Base-by-base conservation (phyloP, 2,113 vertebrate genomes). In the Oceanodroma tethys region DNA sequence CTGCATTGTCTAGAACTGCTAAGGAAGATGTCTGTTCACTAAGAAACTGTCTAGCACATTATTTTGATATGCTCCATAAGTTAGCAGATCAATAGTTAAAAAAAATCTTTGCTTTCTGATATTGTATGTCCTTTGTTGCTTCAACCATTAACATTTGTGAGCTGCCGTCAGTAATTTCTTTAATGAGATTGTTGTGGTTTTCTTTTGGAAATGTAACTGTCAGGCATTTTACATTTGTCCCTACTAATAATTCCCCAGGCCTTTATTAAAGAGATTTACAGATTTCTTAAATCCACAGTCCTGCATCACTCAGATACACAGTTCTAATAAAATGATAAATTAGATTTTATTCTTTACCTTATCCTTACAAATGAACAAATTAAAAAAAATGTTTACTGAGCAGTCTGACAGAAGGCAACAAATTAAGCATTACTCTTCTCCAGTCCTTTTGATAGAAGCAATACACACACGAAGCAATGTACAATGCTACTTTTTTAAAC, bases 151-250 rank as follows among this genome's bases (percentile, higher is more conserved):
- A 98, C 98, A 98, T 98, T 98, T 98, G 98, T 98, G 98, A 99
- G 98, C 97, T 79, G 97, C 99, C 98, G 98, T 99, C 99, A 99
- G 98, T 98, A 98, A 99, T 99, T 98, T 98, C 98, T 99, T 98
- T 99, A 99, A 99, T 99, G 98, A 99, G 98, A 99, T 99, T 99
- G 98, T 98, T 98, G 97, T 98, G 98, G 98, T 98, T 98, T 98
- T 98, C 97, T 98, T 98, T 97, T 98, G 96, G 98, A 97, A 97
- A 97, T 95, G 96, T 90, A 98, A 98, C 98, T 98, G 98, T 98
- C 98, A 98, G 95, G 95, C 97, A 93, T 98, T 98, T 98, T 98
- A 94, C 97, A 98, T 98, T 98, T 98, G 95, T 97, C 97, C 98
- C 98, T 98, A 98, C 98, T 98, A 99, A 99, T 98, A 99, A 98